Evolutionary conservation across 2,888 invertebrate species (phyloP), one percentile per base, ranked within the genome.

Genomic region (Epinotia brunnichana): DNA sequence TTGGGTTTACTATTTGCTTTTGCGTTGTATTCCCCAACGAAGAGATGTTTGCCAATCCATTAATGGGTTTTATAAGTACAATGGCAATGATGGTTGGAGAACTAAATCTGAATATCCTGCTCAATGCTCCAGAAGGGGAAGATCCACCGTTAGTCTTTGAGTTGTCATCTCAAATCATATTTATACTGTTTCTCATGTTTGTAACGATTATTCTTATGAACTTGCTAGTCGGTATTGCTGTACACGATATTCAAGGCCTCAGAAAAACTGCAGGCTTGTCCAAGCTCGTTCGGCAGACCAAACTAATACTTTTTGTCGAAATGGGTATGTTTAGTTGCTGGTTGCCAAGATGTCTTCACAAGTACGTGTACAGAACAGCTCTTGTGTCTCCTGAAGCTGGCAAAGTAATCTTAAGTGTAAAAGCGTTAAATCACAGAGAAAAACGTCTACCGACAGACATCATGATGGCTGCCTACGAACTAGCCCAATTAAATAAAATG

Each of bases 61-160:
- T 97, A 70, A 96, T 97, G 89, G 97, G 97, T 5, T 95, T 97
- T 67, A 97, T 97, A 19, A 96, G 96, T 62, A 96, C 97, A 0
- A 85, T 97, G 69, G 97, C 97, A 0, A 97, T 97, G 97, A 97
- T 97, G 97, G 97, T 97, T 0, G 97, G 97, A 0, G 97, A 97
- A 84, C 89, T 97, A 69, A 96, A 96, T 83, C 90, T 97, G 54
- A 96, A 96, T 78, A 94, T 97, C 66, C 86, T 97, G 35, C 95
- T 97, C 53, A 96, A 96, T 76, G 96, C 96, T 81, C 95, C 95
- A 0, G 94, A 94, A 76, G 94, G 94, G 10, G 95, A 95, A 74
- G 96, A 96, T 85, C 96, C 96, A 0, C 96, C 96, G 0, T 94
- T 96, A 77, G 87, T 96, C 51, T 93, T 97, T 39, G 96, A 96